phyloP scores from a whole-genome alignment of 2,888 invertebrate species.

The Aphidius colemani region DNA sequence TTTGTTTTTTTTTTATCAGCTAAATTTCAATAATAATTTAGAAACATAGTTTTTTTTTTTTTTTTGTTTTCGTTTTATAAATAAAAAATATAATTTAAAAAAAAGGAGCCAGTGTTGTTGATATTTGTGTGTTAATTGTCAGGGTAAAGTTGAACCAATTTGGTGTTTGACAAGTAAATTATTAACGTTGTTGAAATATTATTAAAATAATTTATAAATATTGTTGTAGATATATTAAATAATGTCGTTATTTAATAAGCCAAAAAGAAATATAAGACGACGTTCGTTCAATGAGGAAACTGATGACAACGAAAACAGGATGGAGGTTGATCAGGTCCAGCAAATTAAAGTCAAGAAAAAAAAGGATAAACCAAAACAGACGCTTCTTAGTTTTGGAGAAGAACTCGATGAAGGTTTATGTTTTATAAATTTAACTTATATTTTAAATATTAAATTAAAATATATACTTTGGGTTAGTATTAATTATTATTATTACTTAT shows the following conservation, averaged over 20 bases:
- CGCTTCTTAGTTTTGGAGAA: constrained; percentile 81
- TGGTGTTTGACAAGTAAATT: too few species aligned
- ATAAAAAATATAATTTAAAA: too few species aligned
- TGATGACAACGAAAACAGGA: constrained; percentile 70
- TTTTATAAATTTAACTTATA: not conserved
- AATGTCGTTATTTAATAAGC: constrained; percentile 88
- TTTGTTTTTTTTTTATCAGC: too few species aligned
- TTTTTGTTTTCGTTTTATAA: too few species aligned
- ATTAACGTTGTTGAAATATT: too few species aligned
- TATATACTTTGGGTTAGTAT: too few species aligned
- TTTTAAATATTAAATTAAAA: constrained; percentile 7
- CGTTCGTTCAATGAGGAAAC: constrained; percentile 73
- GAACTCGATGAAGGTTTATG: constrained; percentile 56
- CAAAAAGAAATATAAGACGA: constrained; percentile 80
- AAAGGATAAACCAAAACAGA: constrained; percentile 64
- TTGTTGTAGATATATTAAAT: constrained; percentile 31
- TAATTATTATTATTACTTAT: constrained; percentile 14
- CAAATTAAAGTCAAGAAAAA: constrained; percentile 63
- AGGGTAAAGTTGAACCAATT: not conserved
- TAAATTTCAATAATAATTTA: too few species aligned
- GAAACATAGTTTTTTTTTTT: too few species aligned
- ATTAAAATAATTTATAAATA: not conserved
- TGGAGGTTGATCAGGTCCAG: constrained; percentile 58
- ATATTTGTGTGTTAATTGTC: too few species aligned
- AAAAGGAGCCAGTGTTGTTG: too few species aligned